Evolutionary conservation across 2,888 invertebrate species (phyloP).

Genomic region (Xylota segnis): DNA sequence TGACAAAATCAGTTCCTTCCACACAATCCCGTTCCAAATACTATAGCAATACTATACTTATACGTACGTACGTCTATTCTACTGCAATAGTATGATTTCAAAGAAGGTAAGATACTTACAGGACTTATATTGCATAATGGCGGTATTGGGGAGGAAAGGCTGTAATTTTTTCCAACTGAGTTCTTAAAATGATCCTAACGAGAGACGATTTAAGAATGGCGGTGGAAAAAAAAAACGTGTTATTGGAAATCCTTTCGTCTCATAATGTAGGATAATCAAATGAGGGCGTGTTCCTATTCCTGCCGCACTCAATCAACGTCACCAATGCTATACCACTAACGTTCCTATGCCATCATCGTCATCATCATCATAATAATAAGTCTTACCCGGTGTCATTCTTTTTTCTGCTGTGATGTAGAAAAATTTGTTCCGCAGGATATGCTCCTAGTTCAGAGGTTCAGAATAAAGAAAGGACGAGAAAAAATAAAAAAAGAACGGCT

Average conservation of each 20-base stretch:
- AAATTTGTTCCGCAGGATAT: constrained; percentile 54
- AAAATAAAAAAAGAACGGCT: constrained; percentile 16
- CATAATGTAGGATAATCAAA: constrained; percentile 63
- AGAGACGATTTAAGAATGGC: constrained; percentile 1
- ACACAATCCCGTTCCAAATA: constrained; percentile 36
- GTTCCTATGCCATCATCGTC: constrained; percentile 28
- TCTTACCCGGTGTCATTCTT: constrained; percentile 27
- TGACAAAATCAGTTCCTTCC: constrained; percentile 49
- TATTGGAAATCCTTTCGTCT: constrained; percentile 65
- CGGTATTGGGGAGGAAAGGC: constrained; percentile 13
- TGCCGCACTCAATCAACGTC: constrained; percentile 65
- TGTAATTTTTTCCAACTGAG: constrained; percentile 41
- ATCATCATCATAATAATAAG: constrained; percentile 63
- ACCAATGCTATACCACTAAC: constrained; percentile 36
- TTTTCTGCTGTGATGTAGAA: constrained; percentile 23
- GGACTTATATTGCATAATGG: constrained; percentile 27
- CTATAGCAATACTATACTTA: not conserved
- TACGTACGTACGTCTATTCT: not conserved
- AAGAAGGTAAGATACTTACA: constrained; percentile 24
- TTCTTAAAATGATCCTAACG: constrained; percentile 39
- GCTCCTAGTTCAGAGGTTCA: constrained; percentile 54
- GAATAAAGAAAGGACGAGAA: constrained; percentile 6
- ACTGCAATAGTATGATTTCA: constrained; percentile 15
- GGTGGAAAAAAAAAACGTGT: constrained; percentile 32
- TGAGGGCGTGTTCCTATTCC: constrained; percentile 65